phyloP scores from a whole-genome alignment of 37 sponge, comb jelly and placozoan genomes.

The Mnemiopsis leidyi region DNA sequence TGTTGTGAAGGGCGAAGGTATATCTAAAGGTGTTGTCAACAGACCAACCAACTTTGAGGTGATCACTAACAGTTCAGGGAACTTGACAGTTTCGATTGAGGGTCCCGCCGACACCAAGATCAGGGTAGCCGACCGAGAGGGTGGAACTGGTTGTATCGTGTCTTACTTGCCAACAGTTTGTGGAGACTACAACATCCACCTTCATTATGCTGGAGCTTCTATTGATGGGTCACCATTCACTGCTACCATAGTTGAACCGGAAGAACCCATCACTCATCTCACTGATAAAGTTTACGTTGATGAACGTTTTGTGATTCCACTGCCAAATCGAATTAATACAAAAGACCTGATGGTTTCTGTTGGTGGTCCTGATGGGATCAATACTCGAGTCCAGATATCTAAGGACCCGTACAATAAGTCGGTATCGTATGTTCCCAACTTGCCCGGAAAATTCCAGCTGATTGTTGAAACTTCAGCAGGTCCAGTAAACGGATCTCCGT shows the following conservation, averaged over 20 bases:
- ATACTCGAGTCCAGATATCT: neutral
- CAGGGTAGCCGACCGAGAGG: neutral
- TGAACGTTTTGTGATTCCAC: neutral
- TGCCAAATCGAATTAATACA: neutral
- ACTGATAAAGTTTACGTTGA: neutral
- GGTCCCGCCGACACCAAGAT: neutral
- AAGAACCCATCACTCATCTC: neutral
- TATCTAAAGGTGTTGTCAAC: neutral
- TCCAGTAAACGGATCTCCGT: neutral
- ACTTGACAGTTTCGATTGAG: conserved; percentile 12
- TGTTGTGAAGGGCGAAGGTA: conserved; percentile 8
- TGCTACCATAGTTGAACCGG: neutral
- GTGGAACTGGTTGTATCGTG: neutral
- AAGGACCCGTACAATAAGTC: neutral
- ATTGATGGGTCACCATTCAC: conserved; percentile 17
- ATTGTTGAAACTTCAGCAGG: neutral
- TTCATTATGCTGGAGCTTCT: neutral
- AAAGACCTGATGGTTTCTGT: neutral
- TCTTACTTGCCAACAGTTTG: neutral
- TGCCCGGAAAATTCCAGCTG: neutral
- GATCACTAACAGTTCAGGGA: conserved; percentile 13
- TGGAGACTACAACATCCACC: conserved; percentile 26
- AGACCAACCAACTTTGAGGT: neutral
- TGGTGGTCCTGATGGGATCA: conserved; percentile 34
- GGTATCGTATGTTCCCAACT: neutral